These are phyloP conservation scores for Lepidocyrtinus sp. DNA, from an alignment of 2,888 invertebrate species.

Conservation along the genomic window DNA sequence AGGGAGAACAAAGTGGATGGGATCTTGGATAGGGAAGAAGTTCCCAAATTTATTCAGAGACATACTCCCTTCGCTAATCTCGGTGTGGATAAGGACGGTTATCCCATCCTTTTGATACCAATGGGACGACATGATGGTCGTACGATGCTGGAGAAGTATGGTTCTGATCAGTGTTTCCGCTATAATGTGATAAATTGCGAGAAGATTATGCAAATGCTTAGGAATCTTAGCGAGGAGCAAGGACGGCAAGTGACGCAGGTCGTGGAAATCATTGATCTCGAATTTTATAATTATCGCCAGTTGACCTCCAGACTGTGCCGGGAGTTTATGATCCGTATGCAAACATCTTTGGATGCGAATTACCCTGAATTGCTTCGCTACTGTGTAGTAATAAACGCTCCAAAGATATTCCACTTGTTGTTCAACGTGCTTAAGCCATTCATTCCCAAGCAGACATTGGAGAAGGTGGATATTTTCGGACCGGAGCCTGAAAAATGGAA, in stretches of 20 bases:
- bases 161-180: constrained; percentile 12
- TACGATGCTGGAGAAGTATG: constrained; percentile 27
- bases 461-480: constrained; percentile 46
- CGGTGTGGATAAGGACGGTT: constrained; percentile 36
- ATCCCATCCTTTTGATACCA: constrained; percentile 26
- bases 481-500: constrained; percentile 44
- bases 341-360: constrained; percentile 46
- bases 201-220: constrained; percentile 27
- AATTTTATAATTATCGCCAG: constrained; percentile 42
- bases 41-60: constrained; percentile 12
- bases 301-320: constrained; percentile 27
- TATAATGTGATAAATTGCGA: constrained; percentile 42
- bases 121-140: constrained; percentile 32
- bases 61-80: constrained; percentile 22
- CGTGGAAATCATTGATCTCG: constrained; percentile 52
- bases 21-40: constrained; percentile 13
- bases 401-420: constrained; percentile 45
- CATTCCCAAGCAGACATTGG: constrained; percentile 46
- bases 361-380: constrained; percentile 52
- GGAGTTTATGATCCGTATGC: constrained; percentile 38
- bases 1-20: constrained; percentile 19
- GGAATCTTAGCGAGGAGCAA: constrained; percentile 27
- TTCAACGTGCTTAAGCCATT: constrained; percentile 46
- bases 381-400: constrained; percentile 46
- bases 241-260: constrained; percentile 38